Conservation (phyloP, 1,140 invertebrate genomes). For the Atta cephalotes region DNA sequence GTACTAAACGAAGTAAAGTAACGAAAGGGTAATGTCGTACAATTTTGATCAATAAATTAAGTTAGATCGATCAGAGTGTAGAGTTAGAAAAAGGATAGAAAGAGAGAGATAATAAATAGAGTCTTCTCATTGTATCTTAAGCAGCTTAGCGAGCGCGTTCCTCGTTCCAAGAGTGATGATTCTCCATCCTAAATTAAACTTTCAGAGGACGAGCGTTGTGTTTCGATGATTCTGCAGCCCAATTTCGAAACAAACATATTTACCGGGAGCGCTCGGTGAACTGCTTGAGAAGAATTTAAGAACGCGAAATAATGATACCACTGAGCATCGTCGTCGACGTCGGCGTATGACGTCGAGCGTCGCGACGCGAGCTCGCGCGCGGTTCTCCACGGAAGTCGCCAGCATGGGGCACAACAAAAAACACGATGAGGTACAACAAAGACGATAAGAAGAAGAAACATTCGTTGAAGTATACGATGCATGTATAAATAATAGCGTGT, state of each 20-base stretch:
- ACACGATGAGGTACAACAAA: slow-evolving; percentile 39
- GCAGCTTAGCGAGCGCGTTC: slow-evolving; percentile 26
- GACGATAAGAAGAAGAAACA: slow-evolving; percentile 18
- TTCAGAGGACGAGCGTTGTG: neutral
- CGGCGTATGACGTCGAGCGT: slow-evolving; percentile 48
- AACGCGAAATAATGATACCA: slow-evolving; percentile 38
- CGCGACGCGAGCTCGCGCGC: slow-evolving; percentile 17
- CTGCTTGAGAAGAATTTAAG: slow-evolving; percentile 8
- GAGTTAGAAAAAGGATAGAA: slow-evolving; percentile 59
- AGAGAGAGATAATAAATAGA: slow-evolving; percentile 63
- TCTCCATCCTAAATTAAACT: neutral
- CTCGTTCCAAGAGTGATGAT: neutral
- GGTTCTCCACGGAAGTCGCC: slow-evolving; percentile 14
- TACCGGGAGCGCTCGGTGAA: slow-evolving; percentile 22
- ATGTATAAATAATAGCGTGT: slow-evolving; percentile 65
- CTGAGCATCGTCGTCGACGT: slow-evolving; percentile 40
- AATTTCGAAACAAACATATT: slow-evolving; percentile 16
- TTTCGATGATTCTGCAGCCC: neutral
- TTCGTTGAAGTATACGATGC: slow-evolving; percentile 27
- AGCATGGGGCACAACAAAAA: neutral
- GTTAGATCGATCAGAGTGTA: slow-evolving; percentile 60
- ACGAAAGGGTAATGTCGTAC: slow-evolving; percentile 12
- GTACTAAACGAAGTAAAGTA: slow-evolving; percentile 63
- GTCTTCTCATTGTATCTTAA: slow-evolving; percentile 43
- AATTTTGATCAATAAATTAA: slow-evolving; percentile 75